Base-by-base conservation (phyloP, 2,888 invertebrate species). In the Cotesia congregata region DNA sequence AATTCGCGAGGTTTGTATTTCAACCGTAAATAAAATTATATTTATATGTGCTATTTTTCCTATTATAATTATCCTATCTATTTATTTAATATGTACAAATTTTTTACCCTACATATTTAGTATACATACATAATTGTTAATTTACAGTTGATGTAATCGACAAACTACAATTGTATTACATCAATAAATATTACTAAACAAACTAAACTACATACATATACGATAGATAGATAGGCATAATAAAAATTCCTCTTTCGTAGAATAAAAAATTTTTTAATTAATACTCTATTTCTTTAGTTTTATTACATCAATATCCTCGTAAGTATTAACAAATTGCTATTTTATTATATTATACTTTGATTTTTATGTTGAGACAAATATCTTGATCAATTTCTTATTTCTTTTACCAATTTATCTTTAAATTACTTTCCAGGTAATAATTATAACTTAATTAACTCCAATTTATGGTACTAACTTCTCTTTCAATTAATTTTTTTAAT, bases 1-100 rank as follows among this genome's bases (percentile, higher is more conserved):
- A 86, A 86, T 86, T 85, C 76, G 82, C 50, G 50, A 50, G 50
- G 12, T 50, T 50, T 50, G 50, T 50, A 50, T 50, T 82, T 79
- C 82, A 81, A 82, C 77, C 77, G 78, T 80, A 62, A 62, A 72
- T 62, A 72, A 64, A 41, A 64, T 41, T 62, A 40, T 61, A 61
- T 71, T 72, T 40, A 9, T 69, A 75, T 72, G 15, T 38, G 15
- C 60, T 50, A 12, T 50, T 50, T 50, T 50, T 50, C 4, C 12
- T 50, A 12, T 50, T 50, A 50, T 50, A 50, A 50, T 50, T 50
- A 50, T 50, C 2, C 0, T 50, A 50, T 50, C 7, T 50, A 50
- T 50, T 9, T 50, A 50, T 50, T 50, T 50, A 12, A 50, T 50
- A 50, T 50, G 12, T 50, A 50, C 12, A 50, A 9, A 50, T 50